Base-by-base conservation (phyloP, 2,797 vertebrate genomes). In the Takifugu ocellatus region DNA sequence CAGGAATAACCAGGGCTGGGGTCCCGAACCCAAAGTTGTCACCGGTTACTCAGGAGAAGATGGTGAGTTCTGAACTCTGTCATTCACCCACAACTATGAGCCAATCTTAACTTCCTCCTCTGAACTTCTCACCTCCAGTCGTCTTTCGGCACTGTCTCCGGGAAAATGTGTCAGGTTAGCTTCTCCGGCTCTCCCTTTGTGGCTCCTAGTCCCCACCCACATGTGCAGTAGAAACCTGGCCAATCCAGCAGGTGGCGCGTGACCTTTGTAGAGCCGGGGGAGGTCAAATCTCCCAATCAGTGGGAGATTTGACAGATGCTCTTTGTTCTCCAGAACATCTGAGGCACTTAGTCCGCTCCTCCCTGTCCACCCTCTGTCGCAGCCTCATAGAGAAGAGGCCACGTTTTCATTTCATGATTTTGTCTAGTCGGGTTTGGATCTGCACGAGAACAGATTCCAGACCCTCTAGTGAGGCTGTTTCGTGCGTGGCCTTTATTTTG, bases 11-110 rank as follows among this genome's bases (percentile, higher is more conserved):
- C 68, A 93, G 0, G 96, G 96, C 6, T 87, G 90, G 25, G 96
- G 92, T n/a, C 96, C 96, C 0, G 93, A 93, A 0, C 96, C 97
- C 0, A 91, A 85, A 17, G 4, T 91, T 16, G 84, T 93, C 56
- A 90, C 89, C 0, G 94, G 94, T 0, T 95, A 96, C 74, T 98
- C 97, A 0, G 96, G 96, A 70, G 96, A 98, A 82, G 97, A 98
- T 5, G 79, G 97, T 98, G 81, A 95, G 94, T 93, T 43, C 9
- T 16, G 42, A 9, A 57, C 5, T 25, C 1, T 4, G 27, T 39
- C 9, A 2, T 36, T 1, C 16, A 33, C 15, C 7, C 44, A 8
- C 16, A 46, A 8, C 44, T n/a, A 9, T 11, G 16, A 46, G 17
- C 44, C 17, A 5, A 17, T 21, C 44, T 10, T 46, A 46, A 46